Conservation (phyloP, 2,888 invertebrate genomes). For the Folsomia manolachei region DNA sequence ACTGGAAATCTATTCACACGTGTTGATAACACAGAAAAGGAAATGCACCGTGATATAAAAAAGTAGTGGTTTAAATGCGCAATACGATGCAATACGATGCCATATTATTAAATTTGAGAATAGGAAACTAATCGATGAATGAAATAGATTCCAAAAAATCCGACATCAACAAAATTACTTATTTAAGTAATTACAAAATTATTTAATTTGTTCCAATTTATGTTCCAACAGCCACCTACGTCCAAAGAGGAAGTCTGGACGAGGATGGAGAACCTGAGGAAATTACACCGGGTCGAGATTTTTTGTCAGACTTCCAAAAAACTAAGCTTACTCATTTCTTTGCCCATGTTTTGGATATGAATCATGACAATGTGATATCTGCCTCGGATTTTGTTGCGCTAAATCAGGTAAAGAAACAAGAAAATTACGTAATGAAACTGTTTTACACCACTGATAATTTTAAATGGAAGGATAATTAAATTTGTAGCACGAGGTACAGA, state of each 20-base stretch:
- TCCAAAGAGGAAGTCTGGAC: constrained; percentile 64
- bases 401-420: constrained; percentile 65
- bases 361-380: constrained; percentile 68
- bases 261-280: constrained; percentile 57
- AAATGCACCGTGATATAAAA: no score
- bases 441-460: neutral
- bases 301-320: constrained; percentile 59
- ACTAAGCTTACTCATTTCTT: constrained; percentile 72
- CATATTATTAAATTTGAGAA: no score
- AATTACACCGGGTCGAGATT: constrained; percentile 48
- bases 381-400: constrained; percentile 69
- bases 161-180: no score
- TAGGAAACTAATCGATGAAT: no score
- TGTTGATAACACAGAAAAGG: no score
- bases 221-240: constrained; percentile 67
- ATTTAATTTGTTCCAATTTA: no score
- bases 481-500: neutral
- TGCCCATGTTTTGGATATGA: constrained; percentile 67
- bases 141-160: no score
- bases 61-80: no score
- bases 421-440: no score
- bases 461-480: neutral
- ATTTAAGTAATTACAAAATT: no score
- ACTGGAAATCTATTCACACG: no score
- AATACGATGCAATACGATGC: no score